These are phyloP conservation scores for Escarpia spicata DNA, from an alignment of 2,888 invertebrate species.

Conservation along the genomic window DNA sequence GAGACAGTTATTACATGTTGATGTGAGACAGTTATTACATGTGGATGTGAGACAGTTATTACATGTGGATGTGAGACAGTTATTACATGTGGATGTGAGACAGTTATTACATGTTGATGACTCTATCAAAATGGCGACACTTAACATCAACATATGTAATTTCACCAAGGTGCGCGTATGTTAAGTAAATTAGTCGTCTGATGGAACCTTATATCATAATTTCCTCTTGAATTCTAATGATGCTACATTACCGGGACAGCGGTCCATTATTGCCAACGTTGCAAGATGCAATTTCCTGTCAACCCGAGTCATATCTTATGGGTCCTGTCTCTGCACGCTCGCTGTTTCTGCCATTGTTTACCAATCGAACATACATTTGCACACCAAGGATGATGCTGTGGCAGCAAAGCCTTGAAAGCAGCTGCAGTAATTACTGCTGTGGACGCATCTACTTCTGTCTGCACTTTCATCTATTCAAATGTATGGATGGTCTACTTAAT, in stretches of 20 bases:
- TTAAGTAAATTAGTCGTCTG: background rate
- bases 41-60: no score
- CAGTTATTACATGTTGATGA: no score
- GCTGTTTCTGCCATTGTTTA: background rate
- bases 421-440: background rate
- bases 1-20: no score
- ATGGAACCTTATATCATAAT: conserved; percentile 13
- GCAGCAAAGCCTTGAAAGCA: conserved; percentile 3
- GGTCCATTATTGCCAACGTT: background rate
- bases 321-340: background rate
- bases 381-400: background rate
- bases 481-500: background rate
- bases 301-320: background rate
- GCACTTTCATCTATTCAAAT: background rate
- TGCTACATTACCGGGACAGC: background rate
- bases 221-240: background rate
- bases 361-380: background rate
- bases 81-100: no score
- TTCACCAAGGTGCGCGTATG: background rate
- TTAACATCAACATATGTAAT: background rate
- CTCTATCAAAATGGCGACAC: background rate
- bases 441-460: background rate
- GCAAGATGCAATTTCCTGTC: background rate
- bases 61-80: no score
- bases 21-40: no score